Evolutionary conservation across 2,888 invertebrate genomes (phyloP).

Genomic region (Drosophila neonasuta): DNA sequence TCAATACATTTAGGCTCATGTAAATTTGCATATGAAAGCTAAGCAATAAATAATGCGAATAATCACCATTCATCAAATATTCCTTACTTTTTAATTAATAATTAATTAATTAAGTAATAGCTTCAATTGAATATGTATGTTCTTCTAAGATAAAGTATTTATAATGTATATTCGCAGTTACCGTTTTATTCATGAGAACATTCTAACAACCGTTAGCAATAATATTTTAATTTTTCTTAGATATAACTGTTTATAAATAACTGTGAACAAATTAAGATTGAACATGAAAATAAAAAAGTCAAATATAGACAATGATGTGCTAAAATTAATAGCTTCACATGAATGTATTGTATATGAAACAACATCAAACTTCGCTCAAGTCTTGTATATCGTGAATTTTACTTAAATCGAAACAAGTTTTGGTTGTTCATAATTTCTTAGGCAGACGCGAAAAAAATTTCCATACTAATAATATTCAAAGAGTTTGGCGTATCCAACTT

Average conservation of each 20-base stretch:
- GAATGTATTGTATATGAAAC: constrained; percentile 24
- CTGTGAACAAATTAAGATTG: not conserved
- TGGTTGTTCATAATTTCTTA: constrained; percentile 17
- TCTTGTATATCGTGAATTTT: constrained; percentile 24
- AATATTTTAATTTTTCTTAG: constrained; percentile 1
- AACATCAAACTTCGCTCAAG: constrained; percentile 31
- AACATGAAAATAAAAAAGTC: constrained; percentile 9
- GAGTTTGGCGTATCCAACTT: constrained; percentile 23
- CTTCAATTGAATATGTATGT: not conserved
- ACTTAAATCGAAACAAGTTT: constrained; percentile 35
- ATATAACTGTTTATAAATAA: constrained; percentile 5
- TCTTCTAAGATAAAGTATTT: not conserved
- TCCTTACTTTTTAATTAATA: constrained; percentile 6
- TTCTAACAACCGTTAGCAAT: not conserved
- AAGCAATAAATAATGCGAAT: constrained; percentile 17
- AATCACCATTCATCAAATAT: constrained; percentile 10
- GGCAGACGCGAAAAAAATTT: constrained; percentile 19
- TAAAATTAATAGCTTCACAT: constrained; percentile 18
- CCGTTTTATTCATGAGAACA: not conserved
- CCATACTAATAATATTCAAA: constrained; percentile 29
- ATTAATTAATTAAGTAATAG: too few species aligned
- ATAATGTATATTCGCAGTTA: not conserved
- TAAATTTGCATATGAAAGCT: constrained; percentile 19
- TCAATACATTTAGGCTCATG: constrained; percentile 12
- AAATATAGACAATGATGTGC: constrained; percentile 12